Evolutionary conservation across 2,113 vertebrate species (phyloP).

Genomic region (Tinamus guttatus): DNA sequence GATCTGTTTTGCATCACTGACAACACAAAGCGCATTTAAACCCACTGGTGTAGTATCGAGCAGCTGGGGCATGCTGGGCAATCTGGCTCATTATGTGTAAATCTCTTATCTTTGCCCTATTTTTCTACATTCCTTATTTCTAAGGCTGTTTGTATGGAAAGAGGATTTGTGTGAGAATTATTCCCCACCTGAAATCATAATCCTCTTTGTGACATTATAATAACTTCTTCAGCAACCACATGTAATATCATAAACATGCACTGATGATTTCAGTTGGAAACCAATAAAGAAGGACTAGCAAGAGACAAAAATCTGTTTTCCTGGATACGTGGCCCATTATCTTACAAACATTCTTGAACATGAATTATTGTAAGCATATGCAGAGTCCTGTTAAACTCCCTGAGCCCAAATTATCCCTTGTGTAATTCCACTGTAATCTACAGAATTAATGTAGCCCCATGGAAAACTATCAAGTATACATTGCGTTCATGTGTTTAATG

Average conservation of each 20-base stretch:
- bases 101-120: conserved; percentile 63
- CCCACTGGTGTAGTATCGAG: not conserved
- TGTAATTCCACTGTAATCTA: conserved; percentile 38
- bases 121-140: conserved; percentile 40
- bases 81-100: conserved; percentile 43
- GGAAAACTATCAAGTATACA: not conserved
- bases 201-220: conserved; percentile 59
- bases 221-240: conserved; percentile 52
- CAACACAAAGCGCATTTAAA: conserved; percentile 4
- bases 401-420: not conserved
- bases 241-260: conserved; percentile 32
- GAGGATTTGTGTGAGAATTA: conserved; percentile 56
- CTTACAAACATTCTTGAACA: not conserved
- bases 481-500: not conserved
- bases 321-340: not conserved
- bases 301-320: conserved; percentile 23
- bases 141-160: conserved; percentile 47
- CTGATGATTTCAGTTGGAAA: conserved; percentile 27
- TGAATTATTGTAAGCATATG: conserved; percentile 48
- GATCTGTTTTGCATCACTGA: not conserved
- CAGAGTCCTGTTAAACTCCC: conserved; percentile 22
- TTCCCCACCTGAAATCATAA: conserved; percentile 61
- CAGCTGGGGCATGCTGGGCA: conserved; percentile 9
- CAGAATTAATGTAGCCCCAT: not conserved
- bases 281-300: not conserved